These are phyloP conservation scores for Brachionus asplanchnoidis DNA, from an alignment of 1,140 invertebrate species.

Conservation along the genomic window DNA sequence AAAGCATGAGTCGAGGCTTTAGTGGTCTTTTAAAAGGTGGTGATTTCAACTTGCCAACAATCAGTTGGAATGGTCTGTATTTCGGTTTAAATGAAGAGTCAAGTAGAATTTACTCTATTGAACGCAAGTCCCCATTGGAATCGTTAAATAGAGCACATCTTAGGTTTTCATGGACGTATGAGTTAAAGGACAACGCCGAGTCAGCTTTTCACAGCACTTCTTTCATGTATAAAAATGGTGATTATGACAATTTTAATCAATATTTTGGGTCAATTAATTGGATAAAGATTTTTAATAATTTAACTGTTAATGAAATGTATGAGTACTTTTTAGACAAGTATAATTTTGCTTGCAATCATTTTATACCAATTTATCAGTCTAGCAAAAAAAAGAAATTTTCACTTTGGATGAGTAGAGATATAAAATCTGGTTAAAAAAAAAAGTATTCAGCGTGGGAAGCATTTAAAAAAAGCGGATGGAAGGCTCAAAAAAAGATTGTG, in stretches of 20 bases:
- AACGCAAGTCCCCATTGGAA: not conserved
- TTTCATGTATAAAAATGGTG: not conserved
- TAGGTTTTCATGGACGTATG: not conserved
- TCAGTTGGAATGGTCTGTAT: no score
- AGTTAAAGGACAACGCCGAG: not conserved
- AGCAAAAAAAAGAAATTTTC: not conserved
- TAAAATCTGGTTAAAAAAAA: no score
- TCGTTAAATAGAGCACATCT: not conserved
- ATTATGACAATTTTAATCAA: not conserved
- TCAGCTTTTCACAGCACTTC: not conserved
- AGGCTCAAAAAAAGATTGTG: no score
- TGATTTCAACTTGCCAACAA: no score
- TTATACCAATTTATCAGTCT: not conserved
- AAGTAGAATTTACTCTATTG: not conserved
- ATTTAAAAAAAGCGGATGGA: no score
- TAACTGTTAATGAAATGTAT: not conserved
- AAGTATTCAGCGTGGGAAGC: no score
- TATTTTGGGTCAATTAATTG: not conserved
- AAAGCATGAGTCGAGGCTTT: no score
- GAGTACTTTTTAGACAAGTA: not conserved
- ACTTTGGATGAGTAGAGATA: no score
- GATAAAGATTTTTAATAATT: not conserved
- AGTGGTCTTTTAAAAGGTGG: no score
- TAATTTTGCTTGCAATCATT: not conserved
- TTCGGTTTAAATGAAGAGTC: no score